Percentiles rank a stretch among this genome's conserved stretches.
Evolutionary conservation across 2,797 vertebrate genomes (phyloP).

Genomic region (Enteromius paludinosus): DNA sequence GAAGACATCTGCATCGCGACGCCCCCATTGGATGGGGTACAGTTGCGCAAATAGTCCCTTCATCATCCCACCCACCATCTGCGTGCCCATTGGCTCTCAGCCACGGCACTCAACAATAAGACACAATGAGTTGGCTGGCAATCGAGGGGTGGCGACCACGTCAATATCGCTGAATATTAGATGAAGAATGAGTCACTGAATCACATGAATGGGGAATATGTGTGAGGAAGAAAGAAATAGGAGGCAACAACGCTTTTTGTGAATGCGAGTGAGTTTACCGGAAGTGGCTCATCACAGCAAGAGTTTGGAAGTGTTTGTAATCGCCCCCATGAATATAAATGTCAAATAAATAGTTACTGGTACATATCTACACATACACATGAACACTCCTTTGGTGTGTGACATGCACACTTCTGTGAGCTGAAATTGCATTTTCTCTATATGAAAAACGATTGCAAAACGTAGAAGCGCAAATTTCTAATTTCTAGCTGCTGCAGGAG

Average conservation of each 20-base stretch:
- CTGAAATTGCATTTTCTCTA: neutral
- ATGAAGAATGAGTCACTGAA: constrained; percentile 53
- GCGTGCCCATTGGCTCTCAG: constrained; percentile 64
- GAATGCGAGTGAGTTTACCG: constrained; percentile 16
- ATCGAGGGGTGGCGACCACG: constrained; percentile 43
- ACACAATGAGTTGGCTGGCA: constrained; percentile 52
- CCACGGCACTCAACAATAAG: constrained; percentile 66
- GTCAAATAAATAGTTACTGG: constrained; percentile 32
- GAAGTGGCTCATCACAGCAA: constrained; percentile 55
- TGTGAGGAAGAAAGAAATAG: constrained; percentile 41
- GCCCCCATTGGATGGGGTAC: constrained; percentile 33
- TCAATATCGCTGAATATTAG: constrained; percentile 54
- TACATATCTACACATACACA: constrained; percentile 11
- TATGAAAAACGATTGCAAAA: constrained; percentile 23
- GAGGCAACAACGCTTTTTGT: constrained; percentile 16
- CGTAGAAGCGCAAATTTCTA: constrained; percentile 20
- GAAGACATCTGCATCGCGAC: constrained; percentile 18
- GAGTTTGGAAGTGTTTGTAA: constrained; percentile 37
- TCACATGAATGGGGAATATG: constrained; percentile 45
- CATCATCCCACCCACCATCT: constrained; percentile 61
- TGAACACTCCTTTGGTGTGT: constrained; percentile 39
- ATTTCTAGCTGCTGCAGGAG: constrained; percentile 2
- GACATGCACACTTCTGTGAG: constrained; percentile 37
- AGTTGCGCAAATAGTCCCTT: constrained; percentile 54
- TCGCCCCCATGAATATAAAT: constrained; percentile 51